A percentile compares a stretch with the other conserved stretches of the same genome.
phyloP scores from a whole-genome alignment of 1,140 invertebrate species.

The Prorops nasuta region DNA sequence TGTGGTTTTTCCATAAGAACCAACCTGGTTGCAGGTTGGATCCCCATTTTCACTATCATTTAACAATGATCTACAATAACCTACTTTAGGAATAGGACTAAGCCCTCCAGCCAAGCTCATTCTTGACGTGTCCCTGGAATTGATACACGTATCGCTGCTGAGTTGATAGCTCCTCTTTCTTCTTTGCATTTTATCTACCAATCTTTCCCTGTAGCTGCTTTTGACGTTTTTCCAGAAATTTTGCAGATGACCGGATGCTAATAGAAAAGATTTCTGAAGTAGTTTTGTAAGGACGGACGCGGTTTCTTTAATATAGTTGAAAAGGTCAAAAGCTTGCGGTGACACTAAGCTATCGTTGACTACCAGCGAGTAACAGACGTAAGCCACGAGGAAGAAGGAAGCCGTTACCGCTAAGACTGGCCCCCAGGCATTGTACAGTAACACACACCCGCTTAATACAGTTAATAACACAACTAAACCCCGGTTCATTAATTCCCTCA shows the following conservation, averaged over 20 bases:
- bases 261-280: constrained; percentile 25
- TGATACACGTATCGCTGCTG: constrained; percentile 26
- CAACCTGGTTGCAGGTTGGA: too few relatives aligned
- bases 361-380: constrained; percentile 44
- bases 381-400: constrained; percentile 37
- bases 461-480: constrained; percentile 39
- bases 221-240: constrained; percentile 7
- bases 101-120: constrained; percentile 19
- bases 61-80: background rate
- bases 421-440: constrained; percentile 46
- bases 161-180: constrained; percentile 33
- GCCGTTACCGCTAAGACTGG: constrained; percentile 38
- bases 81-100: constrained; percentile 28
- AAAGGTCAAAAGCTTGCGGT: too few relatives aligned
- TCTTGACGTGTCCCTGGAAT: constrained; percentile 12
- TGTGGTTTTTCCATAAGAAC: constrained; percentile 18
- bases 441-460: constrained; percentile 38
- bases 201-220: constrained; percentile 15
- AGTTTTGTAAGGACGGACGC: too few relatives aligned
- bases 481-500: constrained; percentile 50
- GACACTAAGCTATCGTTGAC: constrained; percentile 44
- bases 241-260: constrained; percentile 20
- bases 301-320: too few relatives aligned
- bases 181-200: constrained; percentile 25
- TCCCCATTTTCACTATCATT: background rate